A percentile compares a stretch with the other conserved stretches of the same genome.
These are phyloP conservation scores for Synanceia verrucosa DNA, from an alignment of 2,797 vertebrate species.

Conservation along the genomic window DNA sequence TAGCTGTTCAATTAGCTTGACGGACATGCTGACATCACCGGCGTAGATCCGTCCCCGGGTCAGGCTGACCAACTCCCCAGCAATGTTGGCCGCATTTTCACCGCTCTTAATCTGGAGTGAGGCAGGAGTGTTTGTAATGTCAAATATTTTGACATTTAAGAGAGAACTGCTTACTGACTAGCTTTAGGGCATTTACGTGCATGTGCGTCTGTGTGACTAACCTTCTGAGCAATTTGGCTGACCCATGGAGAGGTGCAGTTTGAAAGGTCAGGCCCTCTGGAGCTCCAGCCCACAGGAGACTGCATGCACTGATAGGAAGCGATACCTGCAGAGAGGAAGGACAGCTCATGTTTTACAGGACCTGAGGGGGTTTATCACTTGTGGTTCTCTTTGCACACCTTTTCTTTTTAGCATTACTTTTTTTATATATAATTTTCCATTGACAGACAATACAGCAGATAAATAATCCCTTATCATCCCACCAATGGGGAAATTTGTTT, in stretches of 20 bases:
- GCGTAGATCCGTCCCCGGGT: conserved; percentile 92
- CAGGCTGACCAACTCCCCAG: conserved; percentile 90
- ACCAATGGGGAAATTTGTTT: no score
- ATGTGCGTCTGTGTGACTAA: conserved; percentile 66
- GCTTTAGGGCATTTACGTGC: conserved; percentile 50
- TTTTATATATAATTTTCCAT: neutral
- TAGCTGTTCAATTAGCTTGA: conserved; percentile 92
- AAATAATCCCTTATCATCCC: no score
- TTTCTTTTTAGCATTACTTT: neutral
- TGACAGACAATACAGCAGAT: neutral
- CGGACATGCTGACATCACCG: conserved; percentile 93
- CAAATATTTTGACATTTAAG: conserved; percentile 74
- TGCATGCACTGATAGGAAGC: conserved; percentile 91
- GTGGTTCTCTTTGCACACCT: neutral
- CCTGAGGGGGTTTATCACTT: conserved; percentile 1
- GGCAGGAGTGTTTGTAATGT: conserved; percentile 60
- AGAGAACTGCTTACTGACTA: conserved; percentile 42
- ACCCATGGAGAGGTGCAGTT: conserved; percentile 97
- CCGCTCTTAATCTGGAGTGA: conserved; percentile 90
- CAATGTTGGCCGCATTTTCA: conserved; percentile 94
- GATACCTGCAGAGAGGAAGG: conserved; percentile 81
- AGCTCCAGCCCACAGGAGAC: conserved; percentile 89
- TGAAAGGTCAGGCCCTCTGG: conserved; percentile 92
- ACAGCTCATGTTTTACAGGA: neutral
- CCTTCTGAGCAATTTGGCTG: conserved; percentile 95